Evolutionary conservation across 1,140 invertebrate species (phyloP).

Genomic region (Psix sp.): DNA sequence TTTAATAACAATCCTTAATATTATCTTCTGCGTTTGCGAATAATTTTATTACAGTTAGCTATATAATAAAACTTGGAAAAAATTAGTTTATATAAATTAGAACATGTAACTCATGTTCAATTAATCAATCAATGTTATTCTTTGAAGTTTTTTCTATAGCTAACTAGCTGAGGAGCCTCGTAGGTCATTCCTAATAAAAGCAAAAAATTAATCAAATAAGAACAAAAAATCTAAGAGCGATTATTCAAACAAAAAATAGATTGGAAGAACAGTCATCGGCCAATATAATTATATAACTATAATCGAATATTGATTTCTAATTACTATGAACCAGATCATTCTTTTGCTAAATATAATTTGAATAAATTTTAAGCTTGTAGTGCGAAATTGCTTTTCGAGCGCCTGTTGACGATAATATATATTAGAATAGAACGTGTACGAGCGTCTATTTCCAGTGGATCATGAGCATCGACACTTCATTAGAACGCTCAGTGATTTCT

Average conservation of each 20-base stretch:
- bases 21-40: too few species aligned
- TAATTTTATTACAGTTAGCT: background rate
- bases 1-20: too few species aligned
- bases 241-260: too few species aligned
- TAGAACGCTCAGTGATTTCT: constrained; percentile 47
- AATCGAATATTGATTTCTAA: constrained; percentile 21
- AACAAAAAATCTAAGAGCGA: constrained; percentile 5
- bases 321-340: constrained; percentile 30
- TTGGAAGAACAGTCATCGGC: too few species aligned
- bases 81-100: too few species aligned
- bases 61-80: background rate
- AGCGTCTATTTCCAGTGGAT: constrained; percentile 45
- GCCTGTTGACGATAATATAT: constrained; percentile 26
- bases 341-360: constrained; percentile 33
- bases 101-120: constrained; percentile 8
- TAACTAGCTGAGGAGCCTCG: background rate
- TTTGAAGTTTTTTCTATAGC: constrained; percentile 24
- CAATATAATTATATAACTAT: constrained; percentile 15
- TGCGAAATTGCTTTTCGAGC: constrained; percentile 29
- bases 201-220: constrained; percentile 9
- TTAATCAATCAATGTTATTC: constrained; percentile 40
- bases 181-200: background rate
- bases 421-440: constrained; percentile 49
- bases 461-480: constrained; percentile 45
- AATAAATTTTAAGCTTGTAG: constrained; percentile 42